Base-by-base conservation (phyloP, 2,113 vertebrate genomes). In the Girardinichthys multiradiatus region DNA sequence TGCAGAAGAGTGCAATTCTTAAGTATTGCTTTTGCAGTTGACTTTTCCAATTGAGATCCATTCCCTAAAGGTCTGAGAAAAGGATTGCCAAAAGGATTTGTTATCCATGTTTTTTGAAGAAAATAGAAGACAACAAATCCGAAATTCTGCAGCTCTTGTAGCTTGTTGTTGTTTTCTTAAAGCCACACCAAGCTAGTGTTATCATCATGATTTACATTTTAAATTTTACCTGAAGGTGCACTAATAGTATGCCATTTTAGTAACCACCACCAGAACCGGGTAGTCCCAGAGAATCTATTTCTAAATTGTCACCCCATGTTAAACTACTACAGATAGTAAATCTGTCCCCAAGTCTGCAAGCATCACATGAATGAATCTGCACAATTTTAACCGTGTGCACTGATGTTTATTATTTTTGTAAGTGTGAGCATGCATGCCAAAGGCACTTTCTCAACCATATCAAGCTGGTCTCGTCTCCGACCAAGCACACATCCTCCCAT, bases 401-500 rank as follows among this genome's bases (percentile, higher is more conserved):
- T 28, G 19, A 35, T 37, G 31, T 29, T n/a, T 27, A 21, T 33
- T 4, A 1, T 67, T 15, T 68, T 31, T 42, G 45, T 30, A 26
- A 61, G 42, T 29, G 6, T 27, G 63, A 63, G 37, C 48, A 19
- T 67, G 57, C 27, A 39, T 66, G 81, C 87, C 71, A 83, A 64
- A 85, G 64, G 71, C 78, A 48, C 59, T 74, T 74, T 80, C 31
- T 80, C 64, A 31, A 33, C 78, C 74, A 66, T 65, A 67, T 88
- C 85, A 83, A 84, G 80, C 67, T 37, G 39, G 63, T 39, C 68
- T 66, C 1, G 48, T 70, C 73, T 79, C 68, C 74, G 80, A 74
- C 68, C 65, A 79, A 68, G 74, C 79, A 68, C 42, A 72, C 77
- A 80, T 74, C 77, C 72, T 57, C 63, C 75, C 62, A 51, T 86